Conservation (phyloP, 2,888 invertebrate genomes). For the Eristalis intricaria region DNA sequence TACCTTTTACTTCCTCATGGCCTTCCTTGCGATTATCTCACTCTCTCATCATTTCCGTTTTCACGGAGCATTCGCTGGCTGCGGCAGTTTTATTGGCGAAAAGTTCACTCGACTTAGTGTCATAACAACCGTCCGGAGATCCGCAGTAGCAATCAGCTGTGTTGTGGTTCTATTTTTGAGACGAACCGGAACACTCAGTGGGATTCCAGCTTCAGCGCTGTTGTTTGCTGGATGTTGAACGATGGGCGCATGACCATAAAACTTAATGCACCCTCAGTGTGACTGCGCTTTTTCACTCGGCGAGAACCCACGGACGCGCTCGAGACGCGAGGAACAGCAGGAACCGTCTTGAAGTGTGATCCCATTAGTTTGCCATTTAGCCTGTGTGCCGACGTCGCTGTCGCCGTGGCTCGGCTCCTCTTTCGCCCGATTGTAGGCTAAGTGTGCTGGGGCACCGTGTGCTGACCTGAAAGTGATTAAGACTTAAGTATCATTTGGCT, state of each 20-base stretch:
- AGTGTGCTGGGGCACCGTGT: conserved; percentile 7
- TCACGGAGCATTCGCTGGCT: conserved; percentile 7
- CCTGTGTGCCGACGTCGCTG: conserved; percentile 36
- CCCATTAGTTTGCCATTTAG: conserved; percentile 69
- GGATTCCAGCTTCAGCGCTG: neutral
- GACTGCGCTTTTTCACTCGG: neutral
- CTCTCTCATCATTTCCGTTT: conserved; percentile 20
- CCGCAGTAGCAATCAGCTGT: neutral
- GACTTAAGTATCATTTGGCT: conserved; percentile 70
- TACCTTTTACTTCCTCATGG: too few relatives aligned
- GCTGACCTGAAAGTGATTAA: conserved; percentile 69
- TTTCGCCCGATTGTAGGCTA: conserved; percentile 5
- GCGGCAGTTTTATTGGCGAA: neutral
- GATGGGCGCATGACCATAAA: conserved; percentile 62
- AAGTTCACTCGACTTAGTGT: neutral
- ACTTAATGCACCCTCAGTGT: conserved; percentile 59
- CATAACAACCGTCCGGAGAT: neutral
- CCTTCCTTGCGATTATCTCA: conserved; percentile 3
- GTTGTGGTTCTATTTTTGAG: neutral
- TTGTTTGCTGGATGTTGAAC: neutral
- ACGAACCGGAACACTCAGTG: neutral
- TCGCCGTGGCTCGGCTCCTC: conserved; percentile 1
- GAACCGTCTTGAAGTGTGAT: conserved; percentile 72
- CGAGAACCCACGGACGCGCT: neutral
- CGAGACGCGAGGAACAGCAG: conserved; percentile 45